A percentile compares a stretch with the other conserved stretches of the same genome.
phyloP scores from a whole-genome alignment of 2,888 invertebrate genomes.

The Tachystola acroxantha region DNA sequence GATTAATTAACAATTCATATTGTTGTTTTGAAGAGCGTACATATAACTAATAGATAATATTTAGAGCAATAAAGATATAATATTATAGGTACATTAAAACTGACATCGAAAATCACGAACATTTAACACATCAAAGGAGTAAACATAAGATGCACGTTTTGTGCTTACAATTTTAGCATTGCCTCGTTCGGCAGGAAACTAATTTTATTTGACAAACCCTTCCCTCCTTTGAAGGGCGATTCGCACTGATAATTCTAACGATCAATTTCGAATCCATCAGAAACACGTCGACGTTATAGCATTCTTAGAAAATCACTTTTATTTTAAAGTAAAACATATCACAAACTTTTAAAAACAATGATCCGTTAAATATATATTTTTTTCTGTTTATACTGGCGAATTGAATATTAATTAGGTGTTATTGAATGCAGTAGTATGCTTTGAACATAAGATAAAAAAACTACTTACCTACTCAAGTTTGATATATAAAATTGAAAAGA shows the following conservation, averaged over 20 bases:
- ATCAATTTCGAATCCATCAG: constrained; percentile 77
- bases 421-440: too few relatives aligned
- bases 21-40: too few relatives aligned
- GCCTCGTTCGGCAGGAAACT: constrained; percentile 43
- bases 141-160: constrained; percentile 53
- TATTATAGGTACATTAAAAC: too few relatives aligned
- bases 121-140: constrained; percentile 52
- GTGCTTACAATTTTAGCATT: constrained; percentile 49
- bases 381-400: not conserved
- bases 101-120: constrained; percentile 20
- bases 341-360: constrained; percentile 3
- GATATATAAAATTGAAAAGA: too few relatives aligned
- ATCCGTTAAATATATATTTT: constrained; percentile 2
- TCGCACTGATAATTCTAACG: constrained; percentile 52
- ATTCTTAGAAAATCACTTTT: constrained; percentile 2
- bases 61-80: too few relatives aligned
- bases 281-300: constrained; percentile 29
- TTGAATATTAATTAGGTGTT: too few relatives aligned
- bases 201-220: constrained; percentile 43
- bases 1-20: too few relatives aligned
- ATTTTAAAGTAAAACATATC: constrained; percentile 7
- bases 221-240: constrained; percentile 31
- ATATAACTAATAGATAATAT: too few relatives aligned
- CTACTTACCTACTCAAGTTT: too few relatives aligned
- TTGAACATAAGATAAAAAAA: constrained; percentile 19